A percentile compares a stretch with the other conserved stretches of the same genome.
phyloP scores from a whole-genome alignment of 2,797 vertebrate genomes.

The Podargus strigoides region DNA sequence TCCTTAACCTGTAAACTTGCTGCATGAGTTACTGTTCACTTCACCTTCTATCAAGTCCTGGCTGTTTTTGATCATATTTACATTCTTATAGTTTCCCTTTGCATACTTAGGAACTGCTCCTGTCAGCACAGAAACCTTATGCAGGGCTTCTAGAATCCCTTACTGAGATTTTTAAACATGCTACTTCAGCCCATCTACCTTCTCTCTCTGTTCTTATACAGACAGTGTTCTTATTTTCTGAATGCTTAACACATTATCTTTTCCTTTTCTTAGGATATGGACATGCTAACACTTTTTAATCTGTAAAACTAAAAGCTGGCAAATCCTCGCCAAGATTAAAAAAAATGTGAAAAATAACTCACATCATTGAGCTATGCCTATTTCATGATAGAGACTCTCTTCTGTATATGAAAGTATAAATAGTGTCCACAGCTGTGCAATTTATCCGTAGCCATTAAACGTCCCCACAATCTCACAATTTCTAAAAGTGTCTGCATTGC shows the following conservation, averaged over 20 bases:
- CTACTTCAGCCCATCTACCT: not conserved
- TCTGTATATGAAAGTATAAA: not conserved
- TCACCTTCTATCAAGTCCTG: not conserved
- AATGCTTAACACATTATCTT: not conserved
- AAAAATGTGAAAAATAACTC: not conserved
- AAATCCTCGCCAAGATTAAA: not conserved
- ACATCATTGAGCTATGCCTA: not conserved
- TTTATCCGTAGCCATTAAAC: conserved; percentile 29
- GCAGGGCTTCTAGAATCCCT: not conserved
- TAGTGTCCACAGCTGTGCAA: conserved; percentile 39
- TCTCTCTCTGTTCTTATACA: not conserved
- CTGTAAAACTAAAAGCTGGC: not conserved
- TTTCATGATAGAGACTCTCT: not conserved
- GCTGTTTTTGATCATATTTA: not conserved
- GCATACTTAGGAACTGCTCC: not conserved
- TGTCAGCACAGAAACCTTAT: not conserved
- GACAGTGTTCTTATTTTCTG: not conserved
- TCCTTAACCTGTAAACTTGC: not conserved
- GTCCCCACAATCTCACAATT: conserved; percentile 15
- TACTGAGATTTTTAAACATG: not conserved
- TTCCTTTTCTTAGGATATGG: not conserved
- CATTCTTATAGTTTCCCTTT: not conserved
- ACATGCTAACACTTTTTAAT: not conserved
- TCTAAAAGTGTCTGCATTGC: conserved; percentile 18
- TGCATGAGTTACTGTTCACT: not conserved